A percentile compares a stretch with the other conserved stretches of the same genome.
These are phyloP conservation scores for Platycheirus albimanus DNA, from an alignment of 2,888 invertebrate species.

Conservation along the genomic window DNA sequence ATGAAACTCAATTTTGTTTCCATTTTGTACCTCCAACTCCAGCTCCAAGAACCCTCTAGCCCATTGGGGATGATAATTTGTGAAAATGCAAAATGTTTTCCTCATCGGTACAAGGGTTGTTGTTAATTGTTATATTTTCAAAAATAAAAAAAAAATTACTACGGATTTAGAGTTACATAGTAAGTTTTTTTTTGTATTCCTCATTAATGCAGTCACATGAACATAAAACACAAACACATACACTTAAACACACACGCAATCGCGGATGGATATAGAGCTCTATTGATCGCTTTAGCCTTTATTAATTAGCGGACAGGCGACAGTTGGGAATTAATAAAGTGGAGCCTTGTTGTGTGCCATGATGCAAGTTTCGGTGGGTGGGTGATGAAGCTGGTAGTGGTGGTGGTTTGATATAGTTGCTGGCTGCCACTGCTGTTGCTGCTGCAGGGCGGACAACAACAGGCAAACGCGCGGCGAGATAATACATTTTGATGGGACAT, in stretches of 20 bases:
- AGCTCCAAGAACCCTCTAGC: background rate
- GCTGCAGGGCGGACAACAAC: constrained; percentile 35
- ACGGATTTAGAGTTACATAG: constrained; percentile 56
- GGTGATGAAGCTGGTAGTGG: no score
- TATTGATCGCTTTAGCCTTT: constrained; percentile 71
- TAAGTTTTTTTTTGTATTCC: constrained; percentile 27
- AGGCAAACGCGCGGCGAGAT: constrained; percentile 38
- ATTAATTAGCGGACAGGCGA: constrained; percentile 70
- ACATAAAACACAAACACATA: constrained; percentile 2
- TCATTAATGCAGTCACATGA: constrained; percentile 48
- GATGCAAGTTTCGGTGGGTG: constrained; percentile 38
- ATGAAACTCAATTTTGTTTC: constrained; percentile 31
- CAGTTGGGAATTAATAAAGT: constrained; percentile 63
- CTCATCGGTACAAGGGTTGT: constrained; percentile 12
- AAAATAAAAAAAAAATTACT: constrained; percentile 21
- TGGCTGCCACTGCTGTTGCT: constrained; percentile 7
- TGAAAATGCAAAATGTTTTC: constrained; percentile 43
- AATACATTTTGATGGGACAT: constrained; percentile 70
- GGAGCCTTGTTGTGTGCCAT: constrained; percentile 38
- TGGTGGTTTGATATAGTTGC: constrained; percentile 4
- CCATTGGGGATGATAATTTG: constrained; percentile 19
- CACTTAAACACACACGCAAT: constrained; percentile 8
- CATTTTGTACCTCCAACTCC: no score
- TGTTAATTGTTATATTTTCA: background rate
- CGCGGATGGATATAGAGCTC: constrained; percentile 17